These are phyloP conservation scores for Drosophila equinoxialis DNA, from an alignment of 1,140 invertebrate species.

Conservation along the genomic window DNA sequence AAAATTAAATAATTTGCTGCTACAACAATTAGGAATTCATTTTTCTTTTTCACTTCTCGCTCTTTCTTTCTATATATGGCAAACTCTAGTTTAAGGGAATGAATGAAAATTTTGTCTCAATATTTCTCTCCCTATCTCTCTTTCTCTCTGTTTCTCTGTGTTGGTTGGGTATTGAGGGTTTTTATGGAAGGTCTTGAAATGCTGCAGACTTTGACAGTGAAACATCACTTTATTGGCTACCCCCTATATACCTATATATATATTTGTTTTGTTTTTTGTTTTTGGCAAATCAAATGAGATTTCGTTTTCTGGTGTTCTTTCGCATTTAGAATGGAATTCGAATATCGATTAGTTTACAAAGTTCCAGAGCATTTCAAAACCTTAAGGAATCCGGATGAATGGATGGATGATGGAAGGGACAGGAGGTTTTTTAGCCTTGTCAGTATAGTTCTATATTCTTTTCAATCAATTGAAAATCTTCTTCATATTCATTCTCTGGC, in stretches of 20 bases:
- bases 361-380: constrained; percentile 37
- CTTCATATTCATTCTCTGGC: constrained; percentile 44
- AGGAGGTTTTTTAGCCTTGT: background rate
- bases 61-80: constrained; percentile 27
- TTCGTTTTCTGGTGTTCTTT: background rate
- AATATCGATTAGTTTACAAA: background rate
- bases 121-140: background rate
- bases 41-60: background rate
- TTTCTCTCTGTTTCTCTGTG: background rate
- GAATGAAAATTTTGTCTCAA: constrained; percentile 9
- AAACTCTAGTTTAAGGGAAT: constrained; percentile 48
- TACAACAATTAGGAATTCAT: constrained; percentile 77
- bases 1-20: constrained; percentile 75
- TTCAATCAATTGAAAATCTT: constrained; percentile 60
- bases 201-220: constrained; percentile 50
- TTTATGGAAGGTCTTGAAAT: constrained; percentile 46
- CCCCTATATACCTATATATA: background rate
- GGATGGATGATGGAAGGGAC: too few relatives aligned
- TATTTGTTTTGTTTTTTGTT: background rate
- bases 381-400: background rate
- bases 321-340: constrained; percentile 2
- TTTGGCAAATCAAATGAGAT: background rate
- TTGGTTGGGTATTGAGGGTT: constrained; percentile 13
- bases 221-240: background rate
- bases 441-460: constrained; percentile 69